These are phyloP conservation scores for Julus scanicus DNA, from an alignment of 2,888 invertebrate species.

Conservation along the genomic window DNA sequence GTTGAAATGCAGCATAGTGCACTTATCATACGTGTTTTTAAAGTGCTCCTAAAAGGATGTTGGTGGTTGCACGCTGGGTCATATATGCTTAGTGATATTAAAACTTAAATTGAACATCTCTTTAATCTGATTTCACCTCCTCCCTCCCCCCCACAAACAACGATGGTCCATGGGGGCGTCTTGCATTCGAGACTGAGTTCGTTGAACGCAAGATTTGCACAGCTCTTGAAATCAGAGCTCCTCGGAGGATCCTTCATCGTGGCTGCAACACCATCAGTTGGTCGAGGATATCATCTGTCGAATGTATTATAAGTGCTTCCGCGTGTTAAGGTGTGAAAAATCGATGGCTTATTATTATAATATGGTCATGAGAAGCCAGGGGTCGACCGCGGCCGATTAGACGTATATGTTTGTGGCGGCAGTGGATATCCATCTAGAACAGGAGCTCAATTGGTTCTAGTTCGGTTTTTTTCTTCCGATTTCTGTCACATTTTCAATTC, in stretches of 20 bases:
- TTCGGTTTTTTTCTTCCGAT: too few relatives aligned
- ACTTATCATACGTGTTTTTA: too few relatives aligned
- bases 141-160: too few relatives aligned
- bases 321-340: background rate
- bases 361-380: background rate
- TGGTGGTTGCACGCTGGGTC: too few relatives aligned
- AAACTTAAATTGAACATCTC: background rate
- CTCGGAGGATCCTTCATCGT: background rate
- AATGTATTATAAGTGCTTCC: background rate
- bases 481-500: too few relatives aligned
- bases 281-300: background rate
- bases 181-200: background rate
- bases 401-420: background rate
- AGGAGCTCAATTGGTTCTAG: too few relatives aligned
- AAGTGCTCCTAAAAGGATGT: background rate
- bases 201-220: background rate
- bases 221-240: background rate
- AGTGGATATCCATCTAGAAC: too few relatives aligned
- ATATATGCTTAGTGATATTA: background rate
- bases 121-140: background rate
- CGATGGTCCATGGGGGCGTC: too few relatives aligned
- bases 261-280: background rate
- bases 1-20: too few relatives aligned
- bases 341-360: conserved; percentile 15
- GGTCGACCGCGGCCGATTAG: background rate